Evolutionary conservation across 2,888 invertebrate genomes (phyloP).

Genomic region (Xestobium rufovillosum): DNA sequence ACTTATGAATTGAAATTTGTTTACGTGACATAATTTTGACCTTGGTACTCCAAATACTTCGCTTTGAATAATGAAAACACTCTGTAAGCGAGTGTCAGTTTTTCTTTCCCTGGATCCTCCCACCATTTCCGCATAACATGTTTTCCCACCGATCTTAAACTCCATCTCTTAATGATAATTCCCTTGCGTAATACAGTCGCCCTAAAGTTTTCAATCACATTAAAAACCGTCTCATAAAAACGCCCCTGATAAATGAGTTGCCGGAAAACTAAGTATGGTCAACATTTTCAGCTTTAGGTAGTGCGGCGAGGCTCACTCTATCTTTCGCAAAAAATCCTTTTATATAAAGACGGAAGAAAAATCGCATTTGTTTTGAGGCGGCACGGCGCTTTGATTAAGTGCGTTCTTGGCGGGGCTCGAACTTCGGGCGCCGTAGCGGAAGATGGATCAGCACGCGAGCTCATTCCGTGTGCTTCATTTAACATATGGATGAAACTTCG

Average conservation of each 20-base stretch:
- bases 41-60: too few relatives aligned
- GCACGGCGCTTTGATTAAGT: conserved; percentile 39
- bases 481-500: conserved; percentile 30
- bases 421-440: conserved; percentile 31
- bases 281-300: conserved; percentile 28
- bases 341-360: conserved; percentile 36
- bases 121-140: too few relatives aligned
- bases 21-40: too few relatives aligned
- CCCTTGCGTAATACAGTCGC: conserved; percentile 21
- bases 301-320: conserved; percentile 26
- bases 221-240: conserved; percentile 25
- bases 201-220: conserved; percentile 26
- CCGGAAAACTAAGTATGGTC: conserved; percentile 28
- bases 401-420: conserved; percentile 36
- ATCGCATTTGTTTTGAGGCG: conserved; percentile 41
- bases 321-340: conserved; percentile 33
- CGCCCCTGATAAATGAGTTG: conserved; percentile 26
- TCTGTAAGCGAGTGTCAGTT: not conserved
- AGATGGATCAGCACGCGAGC: conserved; percentile 34
- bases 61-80: too few relatives aligned
- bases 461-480: conserved; percentile 36
- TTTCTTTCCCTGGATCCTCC: not conserved
- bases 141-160: conserved; percentile 14
- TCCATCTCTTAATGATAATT: conserved; percentile 1
- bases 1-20: too few relatives aligned